Percentiles rank a stretch among this genome's conserved stretches.
These are phyloP conservation scores for Timema cristinae DNA, from an alignment of 2,888 invertebrate species.

Conservation along the genomic window DNA sequence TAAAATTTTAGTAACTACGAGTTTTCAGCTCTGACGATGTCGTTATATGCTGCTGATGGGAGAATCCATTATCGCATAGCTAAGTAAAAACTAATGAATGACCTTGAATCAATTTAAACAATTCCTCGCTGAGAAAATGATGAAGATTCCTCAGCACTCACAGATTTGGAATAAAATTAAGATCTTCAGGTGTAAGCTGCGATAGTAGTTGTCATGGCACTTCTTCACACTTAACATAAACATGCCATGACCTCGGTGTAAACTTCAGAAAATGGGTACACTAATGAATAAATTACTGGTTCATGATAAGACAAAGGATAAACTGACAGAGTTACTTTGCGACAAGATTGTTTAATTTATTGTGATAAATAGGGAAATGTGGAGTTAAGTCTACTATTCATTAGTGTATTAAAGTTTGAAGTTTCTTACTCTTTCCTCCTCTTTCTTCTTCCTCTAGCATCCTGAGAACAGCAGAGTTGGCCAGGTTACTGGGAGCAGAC, in stretches of 20 bases:
- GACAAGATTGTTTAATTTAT: neutral
- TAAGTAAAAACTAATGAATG: neutral
- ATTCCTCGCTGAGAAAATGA: too few species aligned
- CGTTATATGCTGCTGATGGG: neutral
- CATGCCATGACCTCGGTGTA: neutral
- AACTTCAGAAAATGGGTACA: neutral
- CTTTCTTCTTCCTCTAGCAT: constrained; percentile 75
- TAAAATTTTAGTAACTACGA: too few species aligned
- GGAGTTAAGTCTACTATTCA: too few species aligned
- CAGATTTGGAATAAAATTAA: neutral
- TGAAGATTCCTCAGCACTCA: too few species aligned
- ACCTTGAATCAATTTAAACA: too few species aligned
- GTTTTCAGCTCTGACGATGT: neutral
- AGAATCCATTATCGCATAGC: neutral
- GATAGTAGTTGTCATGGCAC: neutral
- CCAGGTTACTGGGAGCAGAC: constrained; percentile 70
- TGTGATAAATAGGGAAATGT: neutral
- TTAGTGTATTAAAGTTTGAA: too few species aligned
- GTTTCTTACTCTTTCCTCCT: constrained; percentile 32
- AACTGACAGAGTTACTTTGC: neutral
- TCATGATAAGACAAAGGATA: neutral
- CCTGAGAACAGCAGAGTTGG: constrained; percentile 78
- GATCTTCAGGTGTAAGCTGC: too few species aligned
- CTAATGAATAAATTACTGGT: neutral
- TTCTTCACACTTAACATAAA: constrained; percentile 4